phyloP scores from a whole-genome alignment of 2,888 invertebrate species.

The Eupithecia pulchellata region DNA sequence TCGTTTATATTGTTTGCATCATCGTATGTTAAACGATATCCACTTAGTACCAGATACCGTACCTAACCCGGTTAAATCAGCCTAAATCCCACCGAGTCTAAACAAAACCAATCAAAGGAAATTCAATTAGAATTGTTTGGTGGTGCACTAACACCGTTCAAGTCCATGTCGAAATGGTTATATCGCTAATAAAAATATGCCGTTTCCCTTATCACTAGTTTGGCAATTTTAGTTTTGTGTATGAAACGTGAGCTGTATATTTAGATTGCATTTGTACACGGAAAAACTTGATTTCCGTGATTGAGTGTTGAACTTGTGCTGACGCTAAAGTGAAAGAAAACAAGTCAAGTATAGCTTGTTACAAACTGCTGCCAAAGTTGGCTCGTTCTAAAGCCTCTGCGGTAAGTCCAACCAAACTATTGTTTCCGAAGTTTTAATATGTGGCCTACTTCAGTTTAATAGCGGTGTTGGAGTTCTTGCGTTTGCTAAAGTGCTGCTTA shows the following conservation, averaged over 20 bases:
- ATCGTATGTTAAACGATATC: background rate
- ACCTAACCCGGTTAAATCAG: background rate
- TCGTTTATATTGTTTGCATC: background rate
- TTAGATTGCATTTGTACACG: constrained; percentile 11
- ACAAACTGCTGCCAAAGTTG: constrained; percentile 1
- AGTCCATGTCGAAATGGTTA: constrained; percentile 38
- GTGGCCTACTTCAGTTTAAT: constrained; percentile 19
- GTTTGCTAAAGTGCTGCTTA: background rate
- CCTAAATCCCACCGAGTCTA: constrained; percentile 7
- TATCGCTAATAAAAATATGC: constrained; percentile 41
- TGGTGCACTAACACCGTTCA: constrained; percentile 35
- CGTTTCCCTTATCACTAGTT: constrained; percentile 43
- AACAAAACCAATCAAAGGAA: constrained; percentile 28
- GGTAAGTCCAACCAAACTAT: constrained; percentile 27
- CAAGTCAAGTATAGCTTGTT: background rate
- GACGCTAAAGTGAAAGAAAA: background rate
- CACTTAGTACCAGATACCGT: background rate
- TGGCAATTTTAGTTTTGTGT: constrained; percentile 42
- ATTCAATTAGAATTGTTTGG: constrained; percentile 40
- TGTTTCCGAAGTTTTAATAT: constrained; percentile 17
- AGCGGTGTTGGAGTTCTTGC: constrained; percentile 1
- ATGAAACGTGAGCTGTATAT: constrained; percentile 31
- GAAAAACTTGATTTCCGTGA: constrained; percentile 6
- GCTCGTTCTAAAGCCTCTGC: constrained; percentile 19
- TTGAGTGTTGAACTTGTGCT: constrained; percentile 8